Evolutionary conservation across 2,113 vertebrate genomes (phyloP).

Genomic region (Myotis brandtii): DNA sequence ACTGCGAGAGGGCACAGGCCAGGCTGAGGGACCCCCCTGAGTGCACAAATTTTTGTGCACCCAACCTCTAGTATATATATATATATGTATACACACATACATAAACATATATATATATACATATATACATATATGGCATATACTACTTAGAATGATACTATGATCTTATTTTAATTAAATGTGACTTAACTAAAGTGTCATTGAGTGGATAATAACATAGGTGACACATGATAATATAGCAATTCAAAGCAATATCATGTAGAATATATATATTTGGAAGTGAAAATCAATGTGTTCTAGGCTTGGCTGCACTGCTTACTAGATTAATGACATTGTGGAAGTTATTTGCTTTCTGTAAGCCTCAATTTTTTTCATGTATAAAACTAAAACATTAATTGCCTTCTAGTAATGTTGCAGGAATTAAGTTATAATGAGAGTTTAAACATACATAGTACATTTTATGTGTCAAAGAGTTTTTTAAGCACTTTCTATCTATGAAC

Average conservation of each 20-base stretch:
- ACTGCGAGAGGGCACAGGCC: too few relatives aligned
- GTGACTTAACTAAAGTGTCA: neutral
- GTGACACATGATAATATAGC: neutral
- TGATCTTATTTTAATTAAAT: constrained; percentile 39
- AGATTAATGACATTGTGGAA: neutral
- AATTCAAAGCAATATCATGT: neutral
- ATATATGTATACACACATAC: too few relatives aligned
- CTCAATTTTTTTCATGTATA: neutral
- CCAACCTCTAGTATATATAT: too few relatives aligned
- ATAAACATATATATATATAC: too few relatives aligned
- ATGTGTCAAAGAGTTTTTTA: neutral
- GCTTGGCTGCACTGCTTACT: neutral
- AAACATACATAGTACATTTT: neutral
- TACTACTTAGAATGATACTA: neutral
- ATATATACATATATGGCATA: neutral
- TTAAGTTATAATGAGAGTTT: neutral
- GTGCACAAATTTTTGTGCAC: too few relatives aligned
- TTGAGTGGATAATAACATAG: neutral
- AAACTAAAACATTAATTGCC: neutral
- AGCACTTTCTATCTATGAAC: neutral
- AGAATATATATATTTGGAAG: neutral
- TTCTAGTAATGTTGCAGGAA: neutral
- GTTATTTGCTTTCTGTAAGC: neutral
- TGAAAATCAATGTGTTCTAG: neutral
- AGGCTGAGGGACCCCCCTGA: too few relatives aligned